Conservation (phyloP, 2,888 invertebrate species). For the Zhuqinia jingwanae region DNA sequence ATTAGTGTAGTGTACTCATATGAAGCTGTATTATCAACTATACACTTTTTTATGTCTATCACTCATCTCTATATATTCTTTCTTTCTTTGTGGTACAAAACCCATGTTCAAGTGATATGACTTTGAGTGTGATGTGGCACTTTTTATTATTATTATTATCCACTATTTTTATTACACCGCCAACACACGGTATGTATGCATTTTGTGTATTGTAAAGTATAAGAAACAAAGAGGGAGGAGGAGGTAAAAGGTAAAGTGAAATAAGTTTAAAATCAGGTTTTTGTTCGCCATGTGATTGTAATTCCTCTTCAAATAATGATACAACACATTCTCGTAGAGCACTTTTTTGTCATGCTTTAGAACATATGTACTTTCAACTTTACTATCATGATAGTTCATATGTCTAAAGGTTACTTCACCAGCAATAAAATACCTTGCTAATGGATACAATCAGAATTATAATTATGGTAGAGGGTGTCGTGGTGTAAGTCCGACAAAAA, state of each 20-base stretch:
- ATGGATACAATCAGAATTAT: constrained; percentile 38
- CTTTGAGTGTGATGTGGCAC: constrained; percentile 38
- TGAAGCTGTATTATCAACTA: background rate
- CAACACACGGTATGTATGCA: background rate
- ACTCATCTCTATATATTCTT: background rate
- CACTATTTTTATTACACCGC: constrained; percentile 2
- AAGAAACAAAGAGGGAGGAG: constrained; percentile 5
- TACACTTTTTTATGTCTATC: background rate
- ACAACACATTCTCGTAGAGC: constrained; percentile 2
- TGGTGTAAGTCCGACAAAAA: no score
- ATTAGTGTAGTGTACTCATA: no score
- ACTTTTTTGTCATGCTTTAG: constrained; percentile 45
- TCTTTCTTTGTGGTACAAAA: background rate
- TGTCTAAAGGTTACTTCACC: constrained; percentile 48
- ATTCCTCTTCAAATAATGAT: constrained; percentile 32
- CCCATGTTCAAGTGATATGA: constrained; percentile 1
- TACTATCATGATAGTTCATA: constrained; percentile 37
- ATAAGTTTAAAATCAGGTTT: constrained; percentile 40
- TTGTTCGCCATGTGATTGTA: constrained; percentile 34
- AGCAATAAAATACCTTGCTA: constrained; percentile 52
- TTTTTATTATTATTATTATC: constrained; percentile 36
- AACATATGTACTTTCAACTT: background rate
- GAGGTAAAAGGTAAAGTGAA: background rate
- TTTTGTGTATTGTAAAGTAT: no score
- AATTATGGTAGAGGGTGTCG: background rate